These are phyloP conservation scores for Ernsta delagoae DNA, from an alignment of 2,888 invertebrate genomes.

Conservation along the genomic window DNA sequence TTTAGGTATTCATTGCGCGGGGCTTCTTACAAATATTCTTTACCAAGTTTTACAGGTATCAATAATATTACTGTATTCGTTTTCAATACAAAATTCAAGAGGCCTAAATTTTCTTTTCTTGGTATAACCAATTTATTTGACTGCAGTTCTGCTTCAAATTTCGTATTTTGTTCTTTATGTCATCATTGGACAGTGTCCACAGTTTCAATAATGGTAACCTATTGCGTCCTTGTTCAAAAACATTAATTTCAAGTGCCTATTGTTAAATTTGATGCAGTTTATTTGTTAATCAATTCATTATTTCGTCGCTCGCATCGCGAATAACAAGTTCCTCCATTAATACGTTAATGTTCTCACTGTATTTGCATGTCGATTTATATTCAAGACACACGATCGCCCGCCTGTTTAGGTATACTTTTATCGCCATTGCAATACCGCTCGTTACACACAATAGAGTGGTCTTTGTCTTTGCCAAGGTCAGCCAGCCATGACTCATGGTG, in stretches of 20 bases:
- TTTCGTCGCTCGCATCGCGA: conserved; percentile 36
- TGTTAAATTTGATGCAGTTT: background rate
- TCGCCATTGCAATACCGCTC: conserved; percentile 63
- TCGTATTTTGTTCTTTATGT: no score
- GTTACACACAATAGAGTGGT: conserved; percentile 55
- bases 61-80: no score
- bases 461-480: conserved; percentile 81
- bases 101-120: no score
- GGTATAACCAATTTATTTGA: no score
- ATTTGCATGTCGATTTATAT: conserved; percentile 57
- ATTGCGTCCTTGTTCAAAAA: no score
- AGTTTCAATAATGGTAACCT: no score
- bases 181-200: no score
- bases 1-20: no score
- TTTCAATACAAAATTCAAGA: no score
- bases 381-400: conserved; percentile 56
- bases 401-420: conserved; percentile 68
- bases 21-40: background rate
- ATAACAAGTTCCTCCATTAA: conserved; percentile 51
- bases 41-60: no score
- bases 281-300: conserved; percentile 38
- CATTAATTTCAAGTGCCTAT: no score
- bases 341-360: conserved; percentile 53
- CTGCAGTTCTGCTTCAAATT: no score
- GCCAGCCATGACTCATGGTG: conserved; percentile 52